phyloP scores from a whole-genome alignment of 2,888 invertebrate genomes.

The Diarsia dahlii region DNA sequence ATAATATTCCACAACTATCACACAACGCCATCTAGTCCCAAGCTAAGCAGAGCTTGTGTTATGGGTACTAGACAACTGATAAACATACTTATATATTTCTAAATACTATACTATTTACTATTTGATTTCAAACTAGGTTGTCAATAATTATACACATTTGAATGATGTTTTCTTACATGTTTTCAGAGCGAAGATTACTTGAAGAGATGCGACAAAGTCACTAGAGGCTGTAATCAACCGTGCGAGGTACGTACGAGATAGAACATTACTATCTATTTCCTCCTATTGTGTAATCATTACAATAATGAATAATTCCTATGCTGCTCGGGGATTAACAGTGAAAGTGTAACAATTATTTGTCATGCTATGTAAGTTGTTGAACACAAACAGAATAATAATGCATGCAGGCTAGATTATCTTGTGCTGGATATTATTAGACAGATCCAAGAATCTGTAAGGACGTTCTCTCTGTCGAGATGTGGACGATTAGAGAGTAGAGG shows the following conservation, averaged over 20 bases:
- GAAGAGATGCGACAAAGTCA: slow-evolving; percentile 77
- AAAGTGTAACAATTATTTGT: slow-evolving; percentile 44
- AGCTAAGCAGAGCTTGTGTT: too few relatives aligned
- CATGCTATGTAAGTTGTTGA: background rate
- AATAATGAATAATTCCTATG: slow-evolving; percentile 29
- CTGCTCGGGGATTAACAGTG: slow-evolving; percentile 39
- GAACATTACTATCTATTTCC: background rate
- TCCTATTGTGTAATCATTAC: slow-evolving; percentile 19
- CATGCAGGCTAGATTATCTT: background rate
- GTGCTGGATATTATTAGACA: background rate
- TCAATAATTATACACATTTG: too few relatives aligned
- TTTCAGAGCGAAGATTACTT: slow-evolving; percentile 87
- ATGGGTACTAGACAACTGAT: too few relatives aligned
- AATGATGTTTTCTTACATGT: slow-evolving; percentile 11
- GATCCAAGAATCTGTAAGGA: background rate
- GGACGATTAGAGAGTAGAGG: too few relatives aligned
- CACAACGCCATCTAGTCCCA: too few relatives aligned
- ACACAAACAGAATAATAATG: slow-evolving; percentile 12
- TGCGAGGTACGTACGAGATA: slow-evolving; percentile 80
- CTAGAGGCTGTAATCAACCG: slow-evolving; percentile 74
- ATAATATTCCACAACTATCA: too few relatives aligned
- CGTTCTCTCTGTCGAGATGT: too few relatives aligned
- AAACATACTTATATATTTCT: too few relatives aligned
- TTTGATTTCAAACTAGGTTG: too few relatives aligned
- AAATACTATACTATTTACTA: too few relatives aligned